phyloP scores from a whole-genome alignment of 2,113 vertebrate genomes.

The Caranx melampygus region DNA sequence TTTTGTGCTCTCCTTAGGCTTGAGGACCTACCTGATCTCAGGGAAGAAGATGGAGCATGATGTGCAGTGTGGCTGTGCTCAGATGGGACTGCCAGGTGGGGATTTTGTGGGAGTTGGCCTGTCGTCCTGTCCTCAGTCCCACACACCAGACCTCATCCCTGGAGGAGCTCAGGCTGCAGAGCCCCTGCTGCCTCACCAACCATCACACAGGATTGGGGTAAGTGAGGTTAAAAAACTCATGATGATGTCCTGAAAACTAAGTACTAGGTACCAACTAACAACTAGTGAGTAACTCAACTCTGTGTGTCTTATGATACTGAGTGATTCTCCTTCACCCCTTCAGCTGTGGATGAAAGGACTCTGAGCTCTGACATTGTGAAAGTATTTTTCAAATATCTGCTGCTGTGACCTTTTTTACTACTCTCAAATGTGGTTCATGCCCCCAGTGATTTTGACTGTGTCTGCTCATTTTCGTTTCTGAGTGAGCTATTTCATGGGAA shows the following conservation, averaged over 20 bases:
- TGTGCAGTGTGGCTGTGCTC: slow-evolving; percentile 87
- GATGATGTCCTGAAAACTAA: background rate
- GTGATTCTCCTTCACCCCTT: background rate
- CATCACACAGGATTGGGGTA: slow-evolving; percentile 57
- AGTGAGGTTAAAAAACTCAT: background rate
- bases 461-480: background rate
- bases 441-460: background rate
- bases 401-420: background rate
- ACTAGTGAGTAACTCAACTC: background rate
- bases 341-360: background rate
- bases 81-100: slow-evolving; percentile 78
- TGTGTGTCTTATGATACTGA: background rate
- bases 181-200: slow-evolving; percentile 53
- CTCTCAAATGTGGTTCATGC: background rate
- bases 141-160: slow-evolving; percentile 74
- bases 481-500: background rate
- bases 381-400: background rate
- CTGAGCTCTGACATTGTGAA: background rate
- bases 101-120: slow-evolving; percentile 73
- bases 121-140: slow-evolving; percentile 78
- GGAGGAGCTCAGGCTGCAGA: slow-evolving; percentile 64
- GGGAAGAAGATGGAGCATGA: slow-evolving; percentile 88
- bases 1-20: slow-evolving; percentile 78
- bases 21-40: slow-evolving; percentile 96
- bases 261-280: no score